Evolutionary conservation across 2,113 vertebrate genomes (phyloP).

Genomic region (Microcebus jonahi): DNA sequence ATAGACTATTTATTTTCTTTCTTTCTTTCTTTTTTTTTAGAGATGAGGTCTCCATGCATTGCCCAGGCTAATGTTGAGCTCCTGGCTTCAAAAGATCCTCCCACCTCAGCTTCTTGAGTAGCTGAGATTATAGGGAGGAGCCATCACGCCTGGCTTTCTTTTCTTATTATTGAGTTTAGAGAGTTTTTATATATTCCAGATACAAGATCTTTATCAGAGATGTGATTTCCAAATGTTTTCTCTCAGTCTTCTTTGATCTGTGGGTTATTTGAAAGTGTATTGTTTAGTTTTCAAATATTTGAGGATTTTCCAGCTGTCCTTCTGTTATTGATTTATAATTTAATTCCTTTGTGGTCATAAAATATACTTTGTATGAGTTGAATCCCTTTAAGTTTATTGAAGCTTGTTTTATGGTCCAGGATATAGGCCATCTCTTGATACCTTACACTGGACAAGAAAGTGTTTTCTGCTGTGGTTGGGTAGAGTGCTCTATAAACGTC

Average conservation of each 20-base stretch:
- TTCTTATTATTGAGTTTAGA: neutral
- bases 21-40: too few relatives aligned
- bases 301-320: neutral
- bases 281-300: conserved; percentile 9
- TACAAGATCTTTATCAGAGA: neutral
- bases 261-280: neutral
- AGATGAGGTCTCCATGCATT: too few relatives aligned
- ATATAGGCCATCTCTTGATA: neutral
- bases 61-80: too few relatives aligned
- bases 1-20: neutral
- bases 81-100: too few relatives aligned
- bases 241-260: neutral
- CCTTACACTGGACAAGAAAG: neutral
- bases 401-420: neutral
- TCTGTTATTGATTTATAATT: neutral
- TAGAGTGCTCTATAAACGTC: neutral
- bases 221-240: neutral
- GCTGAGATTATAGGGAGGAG: too few relatives aligned
- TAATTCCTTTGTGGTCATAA: neutral
- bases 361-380: neutral
- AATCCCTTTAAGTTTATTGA: neutral
- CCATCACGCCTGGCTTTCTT: neutral
- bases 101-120: too few relatives aligned
- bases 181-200: neutral
- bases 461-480: neutral